Percentiles rank a stretch among this genome's conserved stretches.
These are phyloP conservation scores for Calliopum simillimum DNA, from an alignment of 2,888 invertebrate species.

Conservation along the genomic window DNA sequence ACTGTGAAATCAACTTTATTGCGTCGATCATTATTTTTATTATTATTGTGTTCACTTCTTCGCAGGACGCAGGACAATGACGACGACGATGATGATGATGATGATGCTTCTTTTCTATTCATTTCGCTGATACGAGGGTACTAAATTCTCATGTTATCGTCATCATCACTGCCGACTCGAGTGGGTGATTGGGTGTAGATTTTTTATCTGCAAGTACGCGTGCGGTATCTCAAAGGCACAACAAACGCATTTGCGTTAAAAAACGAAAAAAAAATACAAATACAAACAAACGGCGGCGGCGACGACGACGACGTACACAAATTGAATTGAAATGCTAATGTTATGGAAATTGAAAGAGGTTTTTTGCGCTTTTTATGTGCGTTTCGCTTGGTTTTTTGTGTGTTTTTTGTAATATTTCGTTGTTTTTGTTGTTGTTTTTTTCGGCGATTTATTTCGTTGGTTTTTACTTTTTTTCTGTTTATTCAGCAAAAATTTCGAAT, in stretches of 20 bases:
- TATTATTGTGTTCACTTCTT: conserved; percentile 56
- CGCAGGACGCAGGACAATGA: background rate
- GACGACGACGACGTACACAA: conserved; percentile 47
- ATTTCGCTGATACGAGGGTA: conserved; percentile 48
- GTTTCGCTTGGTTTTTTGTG: conserved; percentile 20
- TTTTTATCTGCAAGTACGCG: conserved; percentile 27
- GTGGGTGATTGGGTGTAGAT: background rate
- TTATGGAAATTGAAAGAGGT: conserved; percentile 64
- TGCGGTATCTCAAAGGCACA: conserved; percentile 14
- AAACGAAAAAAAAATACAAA: conserved; percentile 31
- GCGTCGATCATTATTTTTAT: conserved; percentile 65
- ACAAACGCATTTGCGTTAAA: conserved; percentile 17
- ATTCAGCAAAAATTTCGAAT: conserved; percentile 24
- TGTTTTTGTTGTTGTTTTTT: conserved; percentile 7
- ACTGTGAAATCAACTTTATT: conserved; percentile 63
- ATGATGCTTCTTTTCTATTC: conserved; percentile 49
- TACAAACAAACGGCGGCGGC: conserved; percentile 26
- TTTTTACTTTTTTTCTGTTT: background rate
- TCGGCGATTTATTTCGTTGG: conserved; percentile 21
- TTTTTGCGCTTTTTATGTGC: conserved; percentile 42
- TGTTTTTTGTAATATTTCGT: conserved; percentile 2
- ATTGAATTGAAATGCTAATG: conserved; percentile 60
- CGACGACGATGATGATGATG: background rate
- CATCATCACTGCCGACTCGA: conserved; percentile 48
- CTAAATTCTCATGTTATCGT: conserved; percentile 55